These are phyloP conservation scores for Athripsodes cinereus DNA, from an alignment of 2,888 invertebrate species.

Conservation along the genomic window DNA sequence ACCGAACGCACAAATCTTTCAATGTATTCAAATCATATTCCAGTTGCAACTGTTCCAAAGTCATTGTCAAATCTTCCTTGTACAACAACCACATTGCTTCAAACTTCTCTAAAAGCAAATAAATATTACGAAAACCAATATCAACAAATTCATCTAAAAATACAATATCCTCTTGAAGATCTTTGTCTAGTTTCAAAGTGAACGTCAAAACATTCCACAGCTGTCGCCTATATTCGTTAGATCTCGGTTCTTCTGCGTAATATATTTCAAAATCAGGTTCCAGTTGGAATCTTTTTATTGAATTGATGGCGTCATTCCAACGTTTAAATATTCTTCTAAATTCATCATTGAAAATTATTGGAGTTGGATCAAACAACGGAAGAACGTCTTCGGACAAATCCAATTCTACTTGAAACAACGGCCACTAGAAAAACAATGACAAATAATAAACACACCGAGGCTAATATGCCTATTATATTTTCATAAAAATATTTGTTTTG, in stretches of 20 bases:
- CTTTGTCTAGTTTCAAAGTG: constrained; percentile 62
- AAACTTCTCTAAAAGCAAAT: constrained; percentile 60
- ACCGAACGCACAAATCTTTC: constrained; percentile 60
- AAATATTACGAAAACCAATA: constrained; percentile 56
- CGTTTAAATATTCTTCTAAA: constrained; percentile 55
- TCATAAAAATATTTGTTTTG: too few species aligned
- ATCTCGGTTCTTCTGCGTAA: constrained; percentile 4
- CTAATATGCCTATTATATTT: too few species aligned
- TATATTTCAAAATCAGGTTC: constrained; percentile 4
- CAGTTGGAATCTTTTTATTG: constrained; percentile 10
- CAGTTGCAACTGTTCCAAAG: constrained; percentile 54
- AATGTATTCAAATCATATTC: constrained; percentile 63
- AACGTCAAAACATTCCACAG: constrained; percentile 34
- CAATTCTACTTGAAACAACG: constrained; percentile 57
- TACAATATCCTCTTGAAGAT: constrained; percentile 48
- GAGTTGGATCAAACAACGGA: constrained; percentile 54
- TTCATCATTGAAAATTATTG: constrained; percentile 52
- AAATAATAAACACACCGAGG: too few species aligned
- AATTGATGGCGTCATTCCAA: constrained; percentile 59
- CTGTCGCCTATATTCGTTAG: not conserved
- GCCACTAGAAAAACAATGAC: constrained; percentile 44
- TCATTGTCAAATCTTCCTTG: constrained; percentile 61
- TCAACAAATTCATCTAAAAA: constrained; percentile 53
- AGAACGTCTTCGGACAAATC: constrained; percentile 41
- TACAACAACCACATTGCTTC: constrained; percentile 60